Conservation (phyloP, 2,797 vertebrate species). For the Oryzias sinensis region DNA sequence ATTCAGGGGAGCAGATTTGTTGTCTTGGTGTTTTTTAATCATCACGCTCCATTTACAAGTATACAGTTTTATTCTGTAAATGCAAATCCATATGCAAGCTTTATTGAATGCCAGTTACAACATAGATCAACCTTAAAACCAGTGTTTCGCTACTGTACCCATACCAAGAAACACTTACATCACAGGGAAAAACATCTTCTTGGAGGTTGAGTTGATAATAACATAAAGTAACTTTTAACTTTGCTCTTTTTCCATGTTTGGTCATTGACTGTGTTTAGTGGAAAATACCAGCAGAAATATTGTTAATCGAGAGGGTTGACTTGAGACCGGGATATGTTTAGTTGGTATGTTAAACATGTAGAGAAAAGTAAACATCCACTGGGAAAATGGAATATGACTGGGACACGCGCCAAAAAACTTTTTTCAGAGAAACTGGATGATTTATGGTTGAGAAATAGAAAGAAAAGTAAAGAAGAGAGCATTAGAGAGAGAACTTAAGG, state of each 20-base stretch:
- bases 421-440: slow-evolving; percentile 61
- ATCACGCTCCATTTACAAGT: too few relatives aligned
- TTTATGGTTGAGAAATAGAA: slow-evolving; percentile 49
- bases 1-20: background rate
- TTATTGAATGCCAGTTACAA: too few relatives aligned
- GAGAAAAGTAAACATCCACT: slow-evolving; percentile 62
- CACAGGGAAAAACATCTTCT: too few relatives aligned
- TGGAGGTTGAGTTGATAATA: background rate
- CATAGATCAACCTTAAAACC: too few relatives aligned
- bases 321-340: slow-evolving; percentile 49
- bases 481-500: slow-evolving; percentile 10
- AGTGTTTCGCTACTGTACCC: too few relatives aligned
- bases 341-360: slow-evolving; percentile 60
- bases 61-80: too few relatives aligned
- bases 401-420: slow-evolving; percentile 69
- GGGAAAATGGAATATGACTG: slow-evolving; percentile 47
- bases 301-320: slow-evolving; percentile 62
- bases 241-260: slow-evolving; percentile 20
- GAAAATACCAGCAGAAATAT: slow-evolving; percentile 26
- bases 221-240: slow-evolving; percentile 19
- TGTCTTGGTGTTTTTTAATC: background rate
- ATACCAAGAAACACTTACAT: too few relatives aligned
- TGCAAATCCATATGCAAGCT: too few relatives aligned
- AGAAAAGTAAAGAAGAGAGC: slow-evolving; percentile 28
- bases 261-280: too few relatives aligned